Evolutionary conservation across 2,113 vertebrate species (phyloP).

Genomic region (Puma concolor): DNA sequence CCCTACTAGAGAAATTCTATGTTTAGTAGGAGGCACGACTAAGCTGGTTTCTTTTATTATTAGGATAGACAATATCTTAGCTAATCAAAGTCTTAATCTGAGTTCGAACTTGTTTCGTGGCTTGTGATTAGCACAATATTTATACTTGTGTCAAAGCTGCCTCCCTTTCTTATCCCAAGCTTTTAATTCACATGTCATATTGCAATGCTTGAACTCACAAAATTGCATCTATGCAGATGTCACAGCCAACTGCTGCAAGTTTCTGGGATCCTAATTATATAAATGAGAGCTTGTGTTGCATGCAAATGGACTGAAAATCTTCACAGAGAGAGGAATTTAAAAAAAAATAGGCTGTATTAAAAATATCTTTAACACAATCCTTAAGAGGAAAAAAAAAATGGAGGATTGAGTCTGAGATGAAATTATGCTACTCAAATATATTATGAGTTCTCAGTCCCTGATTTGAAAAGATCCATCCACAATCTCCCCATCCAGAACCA

Average conservation of each 20-base stretch:
- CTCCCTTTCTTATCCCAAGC: neutral
- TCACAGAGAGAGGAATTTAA: neutral
- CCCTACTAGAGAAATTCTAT: neutral
- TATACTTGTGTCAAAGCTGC: neutral
- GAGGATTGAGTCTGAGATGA: neutral
- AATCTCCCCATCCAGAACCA: constrained; percentile 51
- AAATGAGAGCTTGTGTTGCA: neutral
- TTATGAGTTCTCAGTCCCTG: neutral
- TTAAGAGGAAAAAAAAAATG: neutral
- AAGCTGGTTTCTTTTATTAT: neutral
- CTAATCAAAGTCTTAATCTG: constrained; percentile 1
- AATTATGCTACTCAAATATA: neutral
- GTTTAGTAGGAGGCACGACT: neutral
- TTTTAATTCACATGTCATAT: constrained; percentile 3
- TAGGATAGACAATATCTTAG: neutral
- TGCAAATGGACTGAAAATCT: constrained; percentile 36
- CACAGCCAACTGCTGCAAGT: neutral
- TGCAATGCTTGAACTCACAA: constrained; percentile 11
- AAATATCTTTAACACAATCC: constrained; percentile 23
- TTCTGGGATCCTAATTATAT: constrained; percentile 42
- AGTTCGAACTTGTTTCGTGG: neutral
- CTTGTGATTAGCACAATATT: constrained; percentile 11
- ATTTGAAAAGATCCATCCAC: constrained; percentile 19
- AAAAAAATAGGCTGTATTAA: constrained; percentile 31
- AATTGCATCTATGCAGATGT: neutral